These are phyloP conservation scores for Xenus cinereus DNA, from an alignment of 2,113 vertebrate genomes.

Conservation along the genomic window DNA sequence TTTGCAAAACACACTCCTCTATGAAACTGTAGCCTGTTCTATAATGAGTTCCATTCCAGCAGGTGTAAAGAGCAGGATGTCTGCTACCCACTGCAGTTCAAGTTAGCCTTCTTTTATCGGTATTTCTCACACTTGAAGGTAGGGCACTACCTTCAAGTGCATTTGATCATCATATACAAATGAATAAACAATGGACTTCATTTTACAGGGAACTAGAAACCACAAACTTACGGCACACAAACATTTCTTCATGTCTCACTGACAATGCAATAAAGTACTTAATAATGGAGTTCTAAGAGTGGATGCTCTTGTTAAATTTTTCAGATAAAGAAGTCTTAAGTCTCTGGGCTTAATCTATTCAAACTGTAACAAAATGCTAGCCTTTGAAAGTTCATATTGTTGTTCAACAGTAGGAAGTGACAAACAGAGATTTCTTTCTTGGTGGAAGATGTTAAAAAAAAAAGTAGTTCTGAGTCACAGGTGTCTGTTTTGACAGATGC, in stretches of 20 bases:
- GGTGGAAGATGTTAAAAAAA: neutral
- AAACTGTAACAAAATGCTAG: neutral
- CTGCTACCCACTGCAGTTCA: neutral
- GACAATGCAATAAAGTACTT: neutral
- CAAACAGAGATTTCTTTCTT: neutral
- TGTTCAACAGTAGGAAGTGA: neutral
- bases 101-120: neutral
- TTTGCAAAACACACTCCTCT: neutral
- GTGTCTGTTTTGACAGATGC: neutral
- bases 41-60: accelerated
- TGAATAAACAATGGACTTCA: neutral
- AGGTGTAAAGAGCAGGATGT: neutral
- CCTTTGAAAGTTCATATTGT: neutral
- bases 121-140: neutral
- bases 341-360: neutral
- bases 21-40: neutral
- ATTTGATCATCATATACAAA: neutral
- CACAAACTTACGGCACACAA: neutral
- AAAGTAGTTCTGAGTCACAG: neutral
- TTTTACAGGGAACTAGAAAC: neutral
- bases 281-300: neutral
- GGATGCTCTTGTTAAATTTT: neutral
- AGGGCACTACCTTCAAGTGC: too few relatives aligned
- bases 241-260: neutral
- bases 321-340: neutral